Conservation (phyloP, 2,113 vertebrate genomes). For the Thalassoma bifasciatum region DNA sequence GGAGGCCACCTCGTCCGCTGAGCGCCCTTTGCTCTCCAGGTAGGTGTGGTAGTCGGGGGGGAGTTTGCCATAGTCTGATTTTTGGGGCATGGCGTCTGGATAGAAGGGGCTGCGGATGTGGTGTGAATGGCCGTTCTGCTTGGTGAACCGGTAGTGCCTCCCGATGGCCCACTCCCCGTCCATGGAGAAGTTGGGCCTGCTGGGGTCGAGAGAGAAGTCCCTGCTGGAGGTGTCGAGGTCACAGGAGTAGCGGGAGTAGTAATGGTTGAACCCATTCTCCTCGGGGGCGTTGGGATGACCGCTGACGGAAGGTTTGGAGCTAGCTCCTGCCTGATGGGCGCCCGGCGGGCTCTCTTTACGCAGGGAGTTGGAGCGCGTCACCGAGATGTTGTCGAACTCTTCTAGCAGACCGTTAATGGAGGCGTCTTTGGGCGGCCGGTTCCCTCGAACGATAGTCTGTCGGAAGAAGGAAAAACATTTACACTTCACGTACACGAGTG, state of each 20-base stretch:
- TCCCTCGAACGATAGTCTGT: conserved; percentile 97
- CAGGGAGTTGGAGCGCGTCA: conserved; percentile 97
- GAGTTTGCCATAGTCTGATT: conserved; percentile 87
- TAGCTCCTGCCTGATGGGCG: conserved; percentile 83
- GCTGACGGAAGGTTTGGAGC: conserved; percentile 77
- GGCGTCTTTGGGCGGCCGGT: conserved; percentile 91
- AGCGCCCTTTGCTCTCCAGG: conserved; percentile 89
- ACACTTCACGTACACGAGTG: conserved; percentile 40
- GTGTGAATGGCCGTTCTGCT: conserved; percentile 91
- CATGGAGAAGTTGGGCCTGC: conserved; percentile 76
- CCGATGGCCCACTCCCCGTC: conserved; percentile 86
- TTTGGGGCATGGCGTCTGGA: conserved; percentile 89
- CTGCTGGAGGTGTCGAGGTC: conserved; percentile 88
- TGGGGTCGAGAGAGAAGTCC: conserved; percentile 85
- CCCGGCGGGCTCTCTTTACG: conserved; percentile 96
- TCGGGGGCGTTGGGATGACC: conserved; percentile 78
- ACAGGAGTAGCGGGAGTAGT: conserved; percentile 93
- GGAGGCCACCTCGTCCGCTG: conserved; percentile 82
- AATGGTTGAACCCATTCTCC: conserved; percentile 93
- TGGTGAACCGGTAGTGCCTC: conserved; percentile 85
- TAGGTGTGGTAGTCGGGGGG: conserved; percentile 90
- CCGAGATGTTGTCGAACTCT: conserved; percentile 98
- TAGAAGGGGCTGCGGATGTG: conserved; percentile 87
- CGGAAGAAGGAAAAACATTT: conserved; percentile 49
- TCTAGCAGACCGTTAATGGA: conserved; percentile 97